Conservation (phyloP, 2,797 vertebrate species). For the Muscicapa striata region DNA sequence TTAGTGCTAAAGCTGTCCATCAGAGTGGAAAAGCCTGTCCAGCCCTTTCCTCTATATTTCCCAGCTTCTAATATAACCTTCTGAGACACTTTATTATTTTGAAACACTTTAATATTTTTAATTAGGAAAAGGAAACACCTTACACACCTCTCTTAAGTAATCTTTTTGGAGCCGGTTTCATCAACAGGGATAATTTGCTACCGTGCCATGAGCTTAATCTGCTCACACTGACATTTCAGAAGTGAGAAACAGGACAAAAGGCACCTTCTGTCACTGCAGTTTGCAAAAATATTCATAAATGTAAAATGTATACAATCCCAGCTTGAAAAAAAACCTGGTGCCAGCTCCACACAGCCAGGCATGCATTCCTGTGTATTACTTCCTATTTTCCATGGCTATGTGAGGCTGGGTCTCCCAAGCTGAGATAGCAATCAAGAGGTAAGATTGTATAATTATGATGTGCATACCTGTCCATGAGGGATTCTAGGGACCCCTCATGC, state of each 20-base stretch:
- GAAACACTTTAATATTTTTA: background rate
- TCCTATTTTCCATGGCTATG: background rate
- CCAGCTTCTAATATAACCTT: background rate
- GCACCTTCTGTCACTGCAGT: slow-evolving; percentile 1
- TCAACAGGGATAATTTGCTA: background rate
- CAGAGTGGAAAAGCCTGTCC: background rate
- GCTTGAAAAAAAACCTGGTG: background rate
- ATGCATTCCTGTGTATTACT: slow-evolving; percentile 2
- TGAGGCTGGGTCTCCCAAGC: slow-evolving; percentile 15
- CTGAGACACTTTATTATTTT: background rate
- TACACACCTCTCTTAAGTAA: background rate
- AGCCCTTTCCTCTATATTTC: background rate
- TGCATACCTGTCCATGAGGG: background rate
- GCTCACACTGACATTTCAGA: background rate
- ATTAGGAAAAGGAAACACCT: slow-evolving; percentile 13
- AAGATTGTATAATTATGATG: background rate
- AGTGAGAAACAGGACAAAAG: slow-evolving; percentile 26
- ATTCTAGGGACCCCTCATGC: background rate
- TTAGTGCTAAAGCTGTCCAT: background rate
- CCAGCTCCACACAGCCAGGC: background rate
- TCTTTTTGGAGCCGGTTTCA: background rate
- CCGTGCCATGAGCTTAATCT: background rate
- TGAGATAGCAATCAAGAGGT: background rate
- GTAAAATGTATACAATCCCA: background rate
- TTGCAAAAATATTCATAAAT: background rate